Conservation (phyloP, 2,888 invertebrate species). For the Palloptera scutellata region DNA sequence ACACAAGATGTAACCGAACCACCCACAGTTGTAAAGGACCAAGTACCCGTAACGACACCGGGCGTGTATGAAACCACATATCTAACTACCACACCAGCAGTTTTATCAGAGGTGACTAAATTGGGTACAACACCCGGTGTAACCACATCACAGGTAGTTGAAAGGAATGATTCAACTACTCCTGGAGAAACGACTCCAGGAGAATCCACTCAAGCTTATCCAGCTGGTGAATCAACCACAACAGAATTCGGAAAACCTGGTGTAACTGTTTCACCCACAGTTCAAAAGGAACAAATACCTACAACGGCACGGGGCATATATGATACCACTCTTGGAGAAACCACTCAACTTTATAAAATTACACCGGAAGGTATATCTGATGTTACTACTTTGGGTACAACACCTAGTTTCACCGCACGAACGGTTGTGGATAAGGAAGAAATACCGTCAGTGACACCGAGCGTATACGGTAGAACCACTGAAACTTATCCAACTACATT, state of each 20-base stretch:
- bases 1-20: neutral
- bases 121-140: neutral
- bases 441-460: neutral
- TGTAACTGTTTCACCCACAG: neutral
- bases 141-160: neutral
- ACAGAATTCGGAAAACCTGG: too few species aligned
- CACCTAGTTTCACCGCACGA: too few species aligned
- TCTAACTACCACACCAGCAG: neutral
- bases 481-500: too few species aligned
- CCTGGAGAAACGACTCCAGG: constrained; percentile 11
- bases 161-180: too few species aligned
- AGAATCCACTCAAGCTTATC: neutral
- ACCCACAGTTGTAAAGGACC: too few species aligned
- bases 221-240: neutral
- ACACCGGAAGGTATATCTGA: too few species aligned
- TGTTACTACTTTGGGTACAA: too few species aligned
- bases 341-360: too few species aligned
- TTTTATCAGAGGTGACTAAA: neutral
- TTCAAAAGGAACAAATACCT: too few species aligned
- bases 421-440: neutral
- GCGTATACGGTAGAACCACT: neutral
- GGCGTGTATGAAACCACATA: neutral
- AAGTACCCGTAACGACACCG: neutral
- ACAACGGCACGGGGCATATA: neutral
- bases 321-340: neutral